Evolutionary conservation across 2,113 vertebrate genomes (phyloP).

Genomic region (Strigops habroptila): DNA sequence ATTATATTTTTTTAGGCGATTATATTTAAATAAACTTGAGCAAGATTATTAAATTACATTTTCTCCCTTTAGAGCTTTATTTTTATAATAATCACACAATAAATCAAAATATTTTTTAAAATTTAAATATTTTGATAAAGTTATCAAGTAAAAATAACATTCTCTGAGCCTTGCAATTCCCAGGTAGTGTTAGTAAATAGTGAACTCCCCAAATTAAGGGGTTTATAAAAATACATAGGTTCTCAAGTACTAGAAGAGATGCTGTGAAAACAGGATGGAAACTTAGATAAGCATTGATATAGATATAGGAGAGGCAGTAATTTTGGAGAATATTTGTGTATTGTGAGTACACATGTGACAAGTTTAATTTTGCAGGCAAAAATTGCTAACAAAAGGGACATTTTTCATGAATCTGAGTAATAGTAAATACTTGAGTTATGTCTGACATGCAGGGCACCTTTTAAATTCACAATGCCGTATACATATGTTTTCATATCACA

Average conservation of each 20-base stretch:
- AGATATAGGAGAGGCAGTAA: neutral
- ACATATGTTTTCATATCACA: neutral
- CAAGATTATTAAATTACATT: neutral
- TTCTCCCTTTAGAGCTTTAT: neutral
- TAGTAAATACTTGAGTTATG: neutral
- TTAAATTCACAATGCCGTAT: neutral
- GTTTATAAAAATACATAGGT: neutral
- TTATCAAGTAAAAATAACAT: neutral
- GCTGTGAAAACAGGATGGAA: neutral
- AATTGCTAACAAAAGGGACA: neutral
- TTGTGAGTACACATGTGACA: neutral
- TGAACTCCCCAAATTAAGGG: neutral
- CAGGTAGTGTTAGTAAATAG: neutral
- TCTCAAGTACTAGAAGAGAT: neutral
- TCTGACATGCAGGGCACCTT: neutral
- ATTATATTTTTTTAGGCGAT: neutral
- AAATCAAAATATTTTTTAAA: neutral
- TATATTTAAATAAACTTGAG: neutral
- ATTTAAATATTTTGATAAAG: neutral
- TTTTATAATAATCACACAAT: neutral
- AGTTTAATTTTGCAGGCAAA: neutral
- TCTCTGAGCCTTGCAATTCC: neutral
- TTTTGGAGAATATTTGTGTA: neutral
- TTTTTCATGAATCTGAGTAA: neutral
- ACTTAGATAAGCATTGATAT: neutral